phyloP scores from a whole-genome alignment of 2,113 vertebrate species.

The Pao palembangensis region DNA sequence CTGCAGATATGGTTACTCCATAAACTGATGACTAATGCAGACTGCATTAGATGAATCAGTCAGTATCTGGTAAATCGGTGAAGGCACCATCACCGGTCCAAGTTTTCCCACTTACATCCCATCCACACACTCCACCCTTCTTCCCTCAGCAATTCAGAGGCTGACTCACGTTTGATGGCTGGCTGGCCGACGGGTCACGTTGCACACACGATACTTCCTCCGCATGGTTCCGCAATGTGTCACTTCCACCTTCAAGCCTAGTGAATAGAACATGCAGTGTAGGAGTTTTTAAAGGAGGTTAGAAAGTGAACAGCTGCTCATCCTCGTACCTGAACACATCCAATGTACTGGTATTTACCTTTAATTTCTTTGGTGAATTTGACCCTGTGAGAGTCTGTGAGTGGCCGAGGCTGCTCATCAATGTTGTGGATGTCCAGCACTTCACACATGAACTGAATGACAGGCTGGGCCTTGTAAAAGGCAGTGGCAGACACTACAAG shows the following conservation, averaged over 20 bases:
- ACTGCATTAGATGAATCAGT: slow-evolving; percentile 41
- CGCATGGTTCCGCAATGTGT: slow-evolving; percentile 99
- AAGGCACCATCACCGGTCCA: slow-evolving; percentile 9
- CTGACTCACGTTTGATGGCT: slow-evolving; percentile 97
- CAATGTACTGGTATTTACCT: slow-evolving; percentile 72
- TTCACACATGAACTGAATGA: slow-evolving; percentile 99
- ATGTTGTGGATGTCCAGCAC: slow-evolving; percentile 99
- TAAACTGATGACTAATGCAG: slow-evolving; percentile 45
- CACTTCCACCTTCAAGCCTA: slow-evolving; percentile 99
- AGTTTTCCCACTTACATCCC: background rate
- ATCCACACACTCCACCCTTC: slow-evolving; percentile 13
- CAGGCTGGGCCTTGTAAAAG: slow-evolving; percentile 99
- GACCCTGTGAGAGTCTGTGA: slow-evolving; percentile 98
- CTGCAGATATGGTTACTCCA: slow-evolving; percentile 3
- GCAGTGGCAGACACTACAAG: slow-evolving; percentile 94
- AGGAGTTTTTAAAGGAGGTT: background rate
- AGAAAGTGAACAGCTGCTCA: background rate
- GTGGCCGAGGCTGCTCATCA: slow-evolving; percentile 95
- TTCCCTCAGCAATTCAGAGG: slow-evolving; percentile 4
- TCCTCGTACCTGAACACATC: background rate
- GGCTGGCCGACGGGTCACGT: slow-evolving; percentile 93
- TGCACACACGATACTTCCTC: slow-evolving; percentile 97
- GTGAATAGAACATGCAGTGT: slow-evolving; percentile 13
- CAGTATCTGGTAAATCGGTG: slow-evolving; percentile 34
- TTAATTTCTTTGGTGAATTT: slow-evolving; percentile 99